Evolutionary conservation across 2,797 vertebrate genomes (phyloP).

Genomic region (Danionella dracula): DNA sequence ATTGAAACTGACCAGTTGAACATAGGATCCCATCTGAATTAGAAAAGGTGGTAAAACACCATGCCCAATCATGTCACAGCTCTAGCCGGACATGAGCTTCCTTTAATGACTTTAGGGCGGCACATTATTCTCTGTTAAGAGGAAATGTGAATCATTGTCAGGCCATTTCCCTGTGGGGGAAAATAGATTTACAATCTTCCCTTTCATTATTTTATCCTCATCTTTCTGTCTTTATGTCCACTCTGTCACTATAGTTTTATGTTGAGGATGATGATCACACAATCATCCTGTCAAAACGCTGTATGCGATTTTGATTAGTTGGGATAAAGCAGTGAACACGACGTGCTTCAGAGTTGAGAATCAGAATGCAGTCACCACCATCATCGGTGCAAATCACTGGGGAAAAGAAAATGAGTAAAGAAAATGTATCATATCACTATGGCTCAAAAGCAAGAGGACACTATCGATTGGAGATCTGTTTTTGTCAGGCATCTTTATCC

Average conservation of each 20-base stretch:
- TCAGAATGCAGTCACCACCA: constrained; percentile 10
- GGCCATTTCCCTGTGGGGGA: not conserved
- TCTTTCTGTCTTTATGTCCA: constrained; percentile 23
- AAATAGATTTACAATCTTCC: constrained; percentile 21
- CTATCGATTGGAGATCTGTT: constrained; percentile 53
- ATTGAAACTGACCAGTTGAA: constrained; percentile 46
- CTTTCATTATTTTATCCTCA: constrained; percentile 20
- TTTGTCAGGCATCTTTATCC: constrained; percentile 62
- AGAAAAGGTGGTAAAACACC: constrained; percentile 30
- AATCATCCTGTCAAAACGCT: constrained; percentile 15
- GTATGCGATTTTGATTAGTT: not conserved
- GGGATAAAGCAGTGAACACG: not conserved
- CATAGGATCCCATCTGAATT: constrained; percentile 36
- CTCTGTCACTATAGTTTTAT: constrained; percentile 19
- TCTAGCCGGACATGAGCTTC: constrained; percentile 22
- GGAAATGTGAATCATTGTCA: constrained; percentile 21
- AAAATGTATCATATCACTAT: constrained; percentile 29
- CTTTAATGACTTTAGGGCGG: constrained; percentile 22
- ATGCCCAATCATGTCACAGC: constrained; percentile 26
- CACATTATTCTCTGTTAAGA: constrained; percentile 35
- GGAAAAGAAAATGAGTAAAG: not conserved
- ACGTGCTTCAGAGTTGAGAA: constrained; percentile 5
- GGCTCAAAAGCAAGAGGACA: constrained; percentile 22
- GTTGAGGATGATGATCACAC: constrained; percentile 24
- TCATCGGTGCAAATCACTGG: not conserved